Evolutionary conservation across 2,888 invertebrate species (phyloP), one percentile per base, ranked within the genome.

Genomic region (Baccha elongata): DNA sequence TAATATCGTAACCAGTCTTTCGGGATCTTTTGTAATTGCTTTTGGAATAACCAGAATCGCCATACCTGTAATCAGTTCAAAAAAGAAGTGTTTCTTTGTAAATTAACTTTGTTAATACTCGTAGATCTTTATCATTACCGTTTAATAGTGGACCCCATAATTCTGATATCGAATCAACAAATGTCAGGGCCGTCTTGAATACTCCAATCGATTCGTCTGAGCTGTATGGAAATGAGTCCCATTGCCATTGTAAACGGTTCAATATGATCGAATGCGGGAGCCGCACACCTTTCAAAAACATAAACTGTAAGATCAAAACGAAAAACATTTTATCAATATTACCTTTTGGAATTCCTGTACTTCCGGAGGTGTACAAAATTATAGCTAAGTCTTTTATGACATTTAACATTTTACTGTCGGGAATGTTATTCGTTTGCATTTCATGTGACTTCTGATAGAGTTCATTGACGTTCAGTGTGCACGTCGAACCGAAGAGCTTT

Each of bases 111-210:
- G 6, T 13, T 58, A 3, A n/a, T 37, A n/a, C n/a, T n/a, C 1
- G 10, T 5, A n/a, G 5, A 32, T 32, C 2, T 42, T 15, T 4
- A 23, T 85, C 60, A 13, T 91, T 89, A 8, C 94, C 95, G 84
- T 94, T 94, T 13, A 97, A 91, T 48, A 98, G 88, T 0, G 97
- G 95, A 0, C 96, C 96, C 95, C 97, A 97, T 68, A 98, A 94
- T 91, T 98, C 98, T 1, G 95, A 93, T 7, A 97, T 94, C 0
- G 97, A 96, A 89, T 98, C 98, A 3, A 98, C 97, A 88, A 98
- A 98, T 0, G 97, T 97, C 15, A 97, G 91, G 0, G 97, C 96
- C 0, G 98, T 98, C 91, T 98, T 98, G 91, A 97, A 97, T 0
- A 96, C 94, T 86, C 96, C 95, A 3, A 93, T 92, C 7, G 92